These are phyloP conservation scores for Drosophila bocki DNA, from an alignment of 1,140 invertebrate genomes.

Conservation along the genomic window DNA sequence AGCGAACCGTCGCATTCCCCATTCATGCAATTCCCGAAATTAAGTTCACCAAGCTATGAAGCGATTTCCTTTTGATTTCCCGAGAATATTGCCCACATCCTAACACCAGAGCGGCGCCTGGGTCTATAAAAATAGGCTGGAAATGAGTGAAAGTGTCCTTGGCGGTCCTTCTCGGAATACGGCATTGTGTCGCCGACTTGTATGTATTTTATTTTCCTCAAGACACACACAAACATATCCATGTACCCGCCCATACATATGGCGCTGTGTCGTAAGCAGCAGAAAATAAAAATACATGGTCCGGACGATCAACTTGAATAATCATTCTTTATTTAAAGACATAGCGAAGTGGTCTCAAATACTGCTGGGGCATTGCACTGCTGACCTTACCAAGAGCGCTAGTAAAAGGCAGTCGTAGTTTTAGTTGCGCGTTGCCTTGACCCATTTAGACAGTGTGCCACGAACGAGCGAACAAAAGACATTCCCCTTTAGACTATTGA, in stretches of 20 bases:
- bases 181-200: neutral
- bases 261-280: constrained; percentile 1
- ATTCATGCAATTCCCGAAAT: neutral
- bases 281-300: constrained; percentile 11
- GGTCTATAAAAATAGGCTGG: constrained; percentile 25
- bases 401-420: neutral
- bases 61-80: neutral
- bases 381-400: constrained; percentile 11
- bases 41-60: neutral
- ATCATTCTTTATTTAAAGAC: constrained; percentile 8
- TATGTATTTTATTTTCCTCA: neutral
- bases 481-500: neutral
- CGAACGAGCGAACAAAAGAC: neutral
- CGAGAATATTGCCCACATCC: neutral
- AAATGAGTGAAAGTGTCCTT: constrained; percentile 16
- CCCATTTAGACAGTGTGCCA: constrained; percentile 10
- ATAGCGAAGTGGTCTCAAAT: neutral
- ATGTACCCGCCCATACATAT: neutral
- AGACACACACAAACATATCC: neutral
- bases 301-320: neutral
- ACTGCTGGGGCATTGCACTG: constrained; percentile 4
- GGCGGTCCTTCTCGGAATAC: constrained; percentile 11
- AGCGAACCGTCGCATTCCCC: neutral
- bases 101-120: constrained; percentile 20
- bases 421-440: constrained; percentile 12